Conservation (phyloP, 2,113 vertebrate species). For the Zingel zingel region DNA sequence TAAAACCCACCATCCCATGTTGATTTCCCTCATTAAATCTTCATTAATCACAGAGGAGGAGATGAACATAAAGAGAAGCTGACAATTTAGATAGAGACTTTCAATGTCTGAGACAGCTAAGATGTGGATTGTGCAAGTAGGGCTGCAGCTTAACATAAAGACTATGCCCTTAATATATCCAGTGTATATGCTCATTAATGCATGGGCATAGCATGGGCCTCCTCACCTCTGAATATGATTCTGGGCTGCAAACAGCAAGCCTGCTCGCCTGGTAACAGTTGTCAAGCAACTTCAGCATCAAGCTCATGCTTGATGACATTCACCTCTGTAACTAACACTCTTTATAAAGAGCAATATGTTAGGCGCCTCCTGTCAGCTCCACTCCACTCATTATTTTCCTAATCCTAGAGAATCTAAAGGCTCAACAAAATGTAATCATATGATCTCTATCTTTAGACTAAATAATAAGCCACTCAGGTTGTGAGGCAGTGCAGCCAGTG, state of each 20-base stretch:
- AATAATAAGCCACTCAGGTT: conserved; percentile 54
- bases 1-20: background rate
- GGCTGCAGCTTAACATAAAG: conserved; percentile 11
- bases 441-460: conserved; percentile 52
- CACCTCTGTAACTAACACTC: conserved; percentile 38
- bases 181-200: conserved; percentile 44
- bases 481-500: conserved; percentile 27
- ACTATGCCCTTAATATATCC: conserved; percentile 30
- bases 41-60: background rate
- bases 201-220: background rate
- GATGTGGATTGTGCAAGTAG: background rate
- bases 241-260: conserved; percentile 2
- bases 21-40: conserved; percentile 2
- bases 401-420: conserved; percentile 28
- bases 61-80: conserved; percentile 19
- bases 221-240: conserved; percentile 20
- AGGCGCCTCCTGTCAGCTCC: conserved; percentile 21
- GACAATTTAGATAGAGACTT: background rate
- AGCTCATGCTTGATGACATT: conserved; percentile 45
- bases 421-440: conserved; percentile 28
- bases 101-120: background rate
- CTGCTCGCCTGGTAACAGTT: conserved; percentile 40
- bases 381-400: conserved; percentile 56
- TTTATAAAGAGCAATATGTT: conserved; percentile 42
- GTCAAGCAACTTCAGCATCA: conserved; percentile 57